Base-by-base conservation (phyloP, 2,113 vertebrate species). In the Tapirus terrestris region DNA sequence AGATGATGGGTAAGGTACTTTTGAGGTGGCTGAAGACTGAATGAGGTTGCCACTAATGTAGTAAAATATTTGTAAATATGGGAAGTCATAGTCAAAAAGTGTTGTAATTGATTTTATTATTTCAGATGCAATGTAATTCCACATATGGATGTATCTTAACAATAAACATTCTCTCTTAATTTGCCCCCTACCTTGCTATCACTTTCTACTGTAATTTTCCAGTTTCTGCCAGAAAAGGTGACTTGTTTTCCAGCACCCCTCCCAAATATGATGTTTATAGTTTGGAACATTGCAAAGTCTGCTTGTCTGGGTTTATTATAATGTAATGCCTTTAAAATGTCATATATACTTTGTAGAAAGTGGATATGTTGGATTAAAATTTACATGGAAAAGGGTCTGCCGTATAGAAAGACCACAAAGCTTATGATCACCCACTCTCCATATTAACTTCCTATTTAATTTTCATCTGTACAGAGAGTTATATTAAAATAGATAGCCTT, bases 231-330 rank as follows among this genome's bases (percentile, higher is more conserved):
- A 85, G 79, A 85, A 80, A 85, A 67, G 11, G 6, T 76, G 11
- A 63, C 7, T 63, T 68, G 1, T 72, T 90, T 81, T 31, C 20
- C 27, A 36, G 31, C 3, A 29, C 3, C 2, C 2, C 23, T 94
- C 25, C 29, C 36, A 77, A 82, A 83, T 61, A 60, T 84, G 68
- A 53, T 93, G 18, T 36, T 86, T 91, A 65, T 72, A 77, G 61
- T 61, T 13, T 77, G 5, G 51, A 87, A 48, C 16, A 67, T 5
- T 86, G 27, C 25, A 56, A 68, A 70, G 45, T 82, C 60, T 95
- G 53, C 7, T 73, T 83, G 5, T 72, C 48, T 87, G 45, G 3
- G 25, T 29, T 60, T 27, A 77, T 56, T 90, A 72, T 1, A 84
- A 68, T 39, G 58, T 27, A 92, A 43, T 53, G 75, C 6, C 31